Evolutionary conservation across 2,888 invertebrate species (phyloP).

Genomic region (Ypsolopha sequella): DNA sequence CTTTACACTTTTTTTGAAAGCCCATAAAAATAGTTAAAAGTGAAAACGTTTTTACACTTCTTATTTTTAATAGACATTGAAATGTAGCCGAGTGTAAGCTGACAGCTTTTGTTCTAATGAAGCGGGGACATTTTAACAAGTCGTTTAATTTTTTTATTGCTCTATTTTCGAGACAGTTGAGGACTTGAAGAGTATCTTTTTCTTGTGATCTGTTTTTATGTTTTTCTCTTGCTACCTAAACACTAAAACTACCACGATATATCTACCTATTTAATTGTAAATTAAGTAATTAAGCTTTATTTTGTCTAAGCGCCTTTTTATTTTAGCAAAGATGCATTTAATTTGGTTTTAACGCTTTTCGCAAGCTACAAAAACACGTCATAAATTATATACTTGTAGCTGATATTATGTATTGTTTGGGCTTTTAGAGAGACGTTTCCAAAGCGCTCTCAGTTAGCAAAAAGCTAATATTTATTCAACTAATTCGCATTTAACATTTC

Average conservation of each 20-base stretch:
- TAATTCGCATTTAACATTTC: conserved; percentile 64
- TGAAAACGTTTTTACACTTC: conserved; percentile 38
- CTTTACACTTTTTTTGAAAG: conserved; percentile 66
- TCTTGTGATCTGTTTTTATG: conserved; percentile 8
- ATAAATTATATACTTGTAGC: too few relatives aligned
- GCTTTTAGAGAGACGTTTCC: conserved; percentile 23
- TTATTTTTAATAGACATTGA: conserved; percentile 66
- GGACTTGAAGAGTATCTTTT: conserved; percentile 25
- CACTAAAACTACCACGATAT: not conserved
- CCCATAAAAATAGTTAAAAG: conserved; percentile 69
- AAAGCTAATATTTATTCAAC: conserved; percentile 62
- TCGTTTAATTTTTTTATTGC: conserved; percentile 43
- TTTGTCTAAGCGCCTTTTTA: too few relatives aligned
- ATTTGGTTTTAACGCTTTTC: too few relatives aligned
- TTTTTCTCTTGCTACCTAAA: not conserved
- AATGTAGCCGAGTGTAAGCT: conserved; percentile 66
- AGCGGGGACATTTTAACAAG: conserved; percentile 58
- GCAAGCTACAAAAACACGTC: too few relatives aligned
- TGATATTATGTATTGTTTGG: not conserved
- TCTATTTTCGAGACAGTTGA: conserved; percentile 47
- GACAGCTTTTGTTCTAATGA: conserved; percentile 70
- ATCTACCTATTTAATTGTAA: too few relatives aligned
- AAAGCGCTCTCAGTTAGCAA: conserved; percentile 43
- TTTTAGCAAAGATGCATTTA: too few relatives aligned
- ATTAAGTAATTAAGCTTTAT: too few relatives aligned